These are phyloP conservation scores for Eupristina koningsbergeri DNA, from an alignment of 1,140 invertebrate genomes.

Conservation along the genomic window DNA sequence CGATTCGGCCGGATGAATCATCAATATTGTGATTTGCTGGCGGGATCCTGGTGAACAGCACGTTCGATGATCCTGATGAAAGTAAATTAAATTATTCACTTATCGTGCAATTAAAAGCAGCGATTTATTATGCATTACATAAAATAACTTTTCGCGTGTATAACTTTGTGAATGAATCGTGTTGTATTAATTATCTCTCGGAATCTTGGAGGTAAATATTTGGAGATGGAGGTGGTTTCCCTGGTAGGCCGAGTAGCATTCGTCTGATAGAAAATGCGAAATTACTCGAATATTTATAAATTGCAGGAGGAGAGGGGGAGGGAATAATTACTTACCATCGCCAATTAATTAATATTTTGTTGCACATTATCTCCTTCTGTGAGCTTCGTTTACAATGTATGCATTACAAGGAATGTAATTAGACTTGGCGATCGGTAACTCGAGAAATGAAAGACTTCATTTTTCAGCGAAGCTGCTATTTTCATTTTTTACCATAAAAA, in stretches of 20 bases:
- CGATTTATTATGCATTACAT: background rate
- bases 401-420: conserved; percentile 21
- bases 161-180: background rate
- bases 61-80: background rate
- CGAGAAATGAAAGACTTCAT: background rate
- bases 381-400: background rate
- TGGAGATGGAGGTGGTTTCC: too few species aligned
- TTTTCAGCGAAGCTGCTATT: conserved; percentile 10
- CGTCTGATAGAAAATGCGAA: too few species aligned
- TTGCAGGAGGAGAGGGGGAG: too few species aligned
- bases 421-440: conserved; percentile 7
- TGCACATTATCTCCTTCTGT: background rate
- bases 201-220: too few species aligned
- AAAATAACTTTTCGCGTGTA: background rate
- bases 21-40: conserved; percentile 35
- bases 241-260: too few species aligned
- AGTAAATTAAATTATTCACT: background rate
- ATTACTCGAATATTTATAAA: background rate
- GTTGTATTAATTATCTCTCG: background rate
- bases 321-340: background rate
- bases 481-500: conserved; percentile 40
- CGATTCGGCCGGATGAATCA: conserved; percentile 18
- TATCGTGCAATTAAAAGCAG: background rate
- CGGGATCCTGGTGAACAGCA: background rate
- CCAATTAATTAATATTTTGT: background rate